phyloP scores from a whole-genome alignment of 37 sponge, comb jelly and placozoan species.

The Oscarella lobularis region DNA sequence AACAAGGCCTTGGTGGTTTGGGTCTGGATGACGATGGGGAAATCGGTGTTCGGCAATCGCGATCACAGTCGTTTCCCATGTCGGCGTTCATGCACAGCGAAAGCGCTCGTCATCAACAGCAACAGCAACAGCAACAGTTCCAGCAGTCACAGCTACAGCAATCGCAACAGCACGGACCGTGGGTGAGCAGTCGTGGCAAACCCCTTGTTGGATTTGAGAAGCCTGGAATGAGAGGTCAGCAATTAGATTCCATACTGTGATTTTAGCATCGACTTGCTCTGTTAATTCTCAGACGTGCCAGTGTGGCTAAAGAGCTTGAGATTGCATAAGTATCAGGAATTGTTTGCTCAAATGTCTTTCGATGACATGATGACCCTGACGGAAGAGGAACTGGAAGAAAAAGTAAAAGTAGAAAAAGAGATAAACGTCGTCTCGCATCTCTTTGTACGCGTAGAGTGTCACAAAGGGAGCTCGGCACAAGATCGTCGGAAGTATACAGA shows the following conservation, averaged over 20 bases:
- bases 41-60: no score
- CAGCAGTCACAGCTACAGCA: no score
- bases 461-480: slow-evolving; percentile 83
- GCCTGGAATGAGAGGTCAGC: slow-evolving; percentile 52
- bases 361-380: slow-evolving; percentile 55
- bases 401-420: no score
- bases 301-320: slow-evolving; percentile 75
- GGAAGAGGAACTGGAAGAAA: slow-evolving; percentile 43
- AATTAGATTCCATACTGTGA: neutral
- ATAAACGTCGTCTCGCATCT: no score
- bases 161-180: no score
- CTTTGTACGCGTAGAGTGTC: slow-evolving; percentile 46
- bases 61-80: no score
- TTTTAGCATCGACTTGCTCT: neutral
- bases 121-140: no score
- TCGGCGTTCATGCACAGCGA: no score
- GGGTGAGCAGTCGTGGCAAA: neutral
- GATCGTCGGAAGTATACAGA: slow-evolving; percentile 59
- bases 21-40: no score
- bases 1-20: no score
- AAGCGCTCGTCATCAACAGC: no score
- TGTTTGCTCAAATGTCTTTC: slow-evolving; percentile 65
- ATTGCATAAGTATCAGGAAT: slow-evolving; percentile 78
- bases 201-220: slow-evolving; percentile 3
- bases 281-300: slow-evolving; percentile 54